These are phyloP conservation scores for Probosciger aterrimus DNA, from an alignment of 2,113 vertebrate species.

Conservation along the genomic window DNA sequence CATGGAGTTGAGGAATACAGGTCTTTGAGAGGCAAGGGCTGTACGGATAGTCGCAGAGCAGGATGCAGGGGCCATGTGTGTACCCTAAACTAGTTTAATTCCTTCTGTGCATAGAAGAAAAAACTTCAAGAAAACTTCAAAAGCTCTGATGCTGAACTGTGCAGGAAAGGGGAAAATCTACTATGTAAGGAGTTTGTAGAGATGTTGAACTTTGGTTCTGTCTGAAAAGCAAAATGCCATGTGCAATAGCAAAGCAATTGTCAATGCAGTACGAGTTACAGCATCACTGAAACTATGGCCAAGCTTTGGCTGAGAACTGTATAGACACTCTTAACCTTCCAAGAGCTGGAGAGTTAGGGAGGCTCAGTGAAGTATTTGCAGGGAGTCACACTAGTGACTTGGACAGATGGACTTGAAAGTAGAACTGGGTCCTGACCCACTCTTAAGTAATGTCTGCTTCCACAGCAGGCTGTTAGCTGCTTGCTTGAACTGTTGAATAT, in stretches of 20 bases:
- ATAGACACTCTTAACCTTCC: neutral
- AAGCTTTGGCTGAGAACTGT: neutral
- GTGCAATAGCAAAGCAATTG: neutral
- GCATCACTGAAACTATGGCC: neutral
- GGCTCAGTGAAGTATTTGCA: neutral
- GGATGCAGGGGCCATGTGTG: neutral
- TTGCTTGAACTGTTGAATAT: constrained; percentile 45
- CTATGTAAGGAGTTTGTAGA: neutral
- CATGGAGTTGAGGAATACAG: rapidly evolving
- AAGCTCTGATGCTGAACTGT: neutral
- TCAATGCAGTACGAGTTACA: neutral
- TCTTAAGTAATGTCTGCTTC: neutral
- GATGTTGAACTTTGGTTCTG: neutral
- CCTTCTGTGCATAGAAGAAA: neutral
- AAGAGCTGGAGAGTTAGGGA: neutral
- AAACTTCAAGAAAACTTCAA: neutral
- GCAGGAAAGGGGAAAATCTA: neutral
- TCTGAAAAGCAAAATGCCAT: neutral
- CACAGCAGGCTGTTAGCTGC: constrained; percentile 16
- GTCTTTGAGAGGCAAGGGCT: neutral
- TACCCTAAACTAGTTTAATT: neutral
- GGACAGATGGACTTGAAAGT: neutral
- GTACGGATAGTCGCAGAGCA: neutral
- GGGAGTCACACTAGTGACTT: neutral
- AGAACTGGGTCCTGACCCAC: neutral